Base-by-base conservation (phyloP, 2,113 vertebrate species). In the Urocynchramus pylzowi region DNA sequence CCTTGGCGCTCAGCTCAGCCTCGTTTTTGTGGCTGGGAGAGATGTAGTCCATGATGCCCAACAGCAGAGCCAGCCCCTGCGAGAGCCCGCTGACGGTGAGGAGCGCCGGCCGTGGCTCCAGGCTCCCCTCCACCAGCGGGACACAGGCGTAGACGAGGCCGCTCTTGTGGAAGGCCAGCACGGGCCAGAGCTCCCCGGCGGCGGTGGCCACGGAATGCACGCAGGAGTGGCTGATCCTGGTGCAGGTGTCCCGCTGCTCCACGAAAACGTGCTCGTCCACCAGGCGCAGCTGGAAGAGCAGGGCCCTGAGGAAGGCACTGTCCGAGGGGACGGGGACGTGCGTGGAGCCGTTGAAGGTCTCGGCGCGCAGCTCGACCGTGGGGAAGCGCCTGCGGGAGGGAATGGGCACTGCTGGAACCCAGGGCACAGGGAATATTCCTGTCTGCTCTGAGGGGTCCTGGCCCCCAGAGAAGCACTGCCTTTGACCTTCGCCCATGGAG, bases 311-410 rank as follows among this genome's bases (percentile, higher is more conserved):
- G 76, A 99, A 97, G 28, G 96, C 82, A 20, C 63, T 59, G 52
- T 99, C 98, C 39, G 99, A 98, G 22, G 99, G 99, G 41, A 99
- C 30, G 12, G 98, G 81, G 61, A 98, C 96, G 49, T 99, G 99
- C 6, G 96, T 98, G 76, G 97, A 33, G 53, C 98, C 97, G 11
- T 98, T 98, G 95, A 99, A 98, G 57, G 53, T 73, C 95, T 97
- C 98, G 4, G 99, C 98, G 56, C 98, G 98, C 80, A 98, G 96
- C 97, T 99, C 99, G 30, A 99, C 98, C 2, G 99, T 99, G 75
- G 99, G 98, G 97, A 97, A 99, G 76, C 97, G 98, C 80, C 99
- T 99, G 97, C 5, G 63, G 84, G 83, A 8, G 74, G 45, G 93
- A 79, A 97, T 4, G 64, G n/a, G 41, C n/a, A 92, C 35, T 2